These are phyloP conservation scores for Capitella teleta DNA, from an alignment of 1,140 invertebrate species.

Conservation along the genomic window DNA sequence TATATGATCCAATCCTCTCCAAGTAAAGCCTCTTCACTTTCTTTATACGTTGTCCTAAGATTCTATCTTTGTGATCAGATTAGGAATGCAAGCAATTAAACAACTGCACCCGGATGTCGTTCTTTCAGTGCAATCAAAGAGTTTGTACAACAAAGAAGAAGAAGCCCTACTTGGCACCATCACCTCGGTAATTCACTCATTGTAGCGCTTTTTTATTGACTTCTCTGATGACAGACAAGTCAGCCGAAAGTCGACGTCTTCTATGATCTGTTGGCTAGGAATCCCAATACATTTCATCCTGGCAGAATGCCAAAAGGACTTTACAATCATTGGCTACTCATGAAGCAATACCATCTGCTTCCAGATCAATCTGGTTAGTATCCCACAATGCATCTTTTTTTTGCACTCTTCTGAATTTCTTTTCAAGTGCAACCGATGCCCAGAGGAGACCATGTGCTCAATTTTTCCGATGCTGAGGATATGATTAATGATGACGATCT, in stretches of 20 bases:
- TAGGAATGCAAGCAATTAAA: constrained; percentile 68
- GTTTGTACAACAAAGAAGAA: constrained; percentile 78
- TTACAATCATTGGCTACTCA: constrained; percentile 76
- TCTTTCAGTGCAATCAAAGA: constrained; percentile 71
- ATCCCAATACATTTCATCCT: constrained; percentile 64
- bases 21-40: constrained; percentile 43
- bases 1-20: constrained; percentile 72
- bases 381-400: neutral
- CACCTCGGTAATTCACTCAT: constrained; percentile 56
- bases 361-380: constrained; percentile 66
- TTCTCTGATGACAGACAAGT: constrained; percentile 33
- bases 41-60: neutral
- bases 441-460: constrained; percentile 56
- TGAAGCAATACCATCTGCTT: constrained; percentile 86
- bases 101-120: constrained; percentile 86
- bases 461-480: constrained; percentile 88
- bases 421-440: constrained; percentile 43
- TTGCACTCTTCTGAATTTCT: constrained; percentile 8
- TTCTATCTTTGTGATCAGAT: neutral
- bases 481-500: constrained; percentile 73
- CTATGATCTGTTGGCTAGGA: constrained; percentile 65
- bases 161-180: constrained; percentile 74
- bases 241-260: constrained; percentile 66
- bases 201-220: neutral
- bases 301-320: constrained; percentile 74